Base-by-base conservation (phyloP, 2,888 invertebrate species). In the Agrochola litura region DNA sequence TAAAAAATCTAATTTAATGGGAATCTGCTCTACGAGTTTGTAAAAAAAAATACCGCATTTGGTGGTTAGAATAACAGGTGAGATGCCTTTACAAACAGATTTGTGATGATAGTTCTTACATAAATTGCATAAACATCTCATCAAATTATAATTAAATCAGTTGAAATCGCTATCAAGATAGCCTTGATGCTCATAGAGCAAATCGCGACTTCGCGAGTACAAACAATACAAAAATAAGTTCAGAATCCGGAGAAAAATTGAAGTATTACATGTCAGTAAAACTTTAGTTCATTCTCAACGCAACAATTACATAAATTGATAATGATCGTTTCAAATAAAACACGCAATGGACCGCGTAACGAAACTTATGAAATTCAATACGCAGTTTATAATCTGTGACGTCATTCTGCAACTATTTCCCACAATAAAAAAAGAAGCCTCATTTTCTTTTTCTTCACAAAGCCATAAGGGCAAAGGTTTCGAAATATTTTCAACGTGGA, bases 261-360 rank as follows among this genome's bases (percentile, higher is more conserved):
- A 19, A 46, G 19, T 75, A 79, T 84, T 77, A 69, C 82, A 66
- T 76, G 81, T 73, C 77, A 60, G 74, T 69, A 63, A 80, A 69
- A 80, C 54, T 76, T 70, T 63, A 75, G 56, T 79, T 76, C 0
- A 80, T 81, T 86, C 52, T 71, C 70, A 75, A 83, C 81, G 87
- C 66, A 88, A 85, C 87, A 88, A 82, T 88, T 87, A 86, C 66
- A 77, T 81, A 79, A 88, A 88, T 85, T 86, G 87, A 77, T 85
- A 75, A 85, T 72, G 30, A 88, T 85, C 80, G 76, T 86, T 77
- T 81, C 85, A 85, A 82, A 88, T 85, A 76, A 76, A 76, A 76
- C 85, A 83, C 81, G 87, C 83, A 86, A 87, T 84, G 75, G 68
- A 77, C 73, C 43, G 76, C 79, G 79, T 76, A 83, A 82, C 70